These are phyloP conservation scores for Callithrix jacchus DNA, from an alignment of 2,113 vertebrate genomes.

Conservation along the genomic window DNA sequence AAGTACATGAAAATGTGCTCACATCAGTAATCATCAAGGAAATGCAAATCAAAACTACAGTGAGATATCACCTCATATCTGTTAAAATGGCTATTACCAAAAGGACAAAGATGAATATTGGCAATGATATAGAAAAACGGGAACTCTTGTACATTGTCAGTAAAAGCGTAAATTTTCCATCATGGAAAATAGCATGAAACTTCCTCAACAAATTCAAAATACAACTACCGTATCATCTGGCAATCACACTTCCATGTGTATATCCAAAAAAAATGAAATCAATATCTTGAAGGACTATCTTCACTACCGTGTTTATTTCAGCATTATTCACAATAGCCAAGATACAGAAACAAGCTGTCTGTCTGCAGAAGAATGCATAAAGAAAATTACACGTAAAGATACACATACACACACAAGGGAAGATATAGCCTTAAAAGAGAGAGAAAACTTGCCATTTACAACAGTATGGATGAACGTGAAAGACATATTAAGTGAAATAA, in stretches of 20 bases:
- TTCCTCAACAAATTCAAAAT: background rate
- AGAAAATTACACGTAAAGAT: background rate
- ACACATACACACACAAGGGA: background rate
- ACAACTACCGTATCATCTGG: background rate
- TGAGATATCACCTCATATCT: background rate
- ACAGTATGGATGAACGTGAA: background rate
- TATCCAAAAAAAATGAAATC: background rate
- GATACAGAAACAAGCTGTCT: background rate
- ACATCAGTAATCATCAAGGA: background rate
- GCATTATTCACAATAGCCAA: background rate
- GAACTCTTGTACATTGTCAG: rapidly evolving
- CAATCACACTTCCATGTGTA: background rate
- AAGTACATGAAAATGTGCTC: background rate
- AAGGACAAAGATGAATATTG: background rate
- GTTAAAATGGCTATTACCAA: background rate
- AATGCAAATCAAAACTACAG: background rate
- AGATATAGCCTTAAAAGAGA: background rate
- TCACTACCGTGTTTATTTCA: background rate
- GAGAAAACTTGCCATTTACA: background rate
- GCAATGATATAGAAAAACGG: background rate
- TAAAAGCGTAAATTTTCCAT: background rate
- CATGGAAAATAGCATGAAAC: background rate
- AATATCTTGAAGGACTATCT: background rate
- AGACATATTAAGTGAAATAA: background rate
- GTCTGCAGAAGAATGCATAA: background rate